Evolutionary conservation across 2,797 vertebrate species (phyloP), one percentile per base, ranked within the genome.

Genomic region (Gymnocypris eckloni): DNA sequence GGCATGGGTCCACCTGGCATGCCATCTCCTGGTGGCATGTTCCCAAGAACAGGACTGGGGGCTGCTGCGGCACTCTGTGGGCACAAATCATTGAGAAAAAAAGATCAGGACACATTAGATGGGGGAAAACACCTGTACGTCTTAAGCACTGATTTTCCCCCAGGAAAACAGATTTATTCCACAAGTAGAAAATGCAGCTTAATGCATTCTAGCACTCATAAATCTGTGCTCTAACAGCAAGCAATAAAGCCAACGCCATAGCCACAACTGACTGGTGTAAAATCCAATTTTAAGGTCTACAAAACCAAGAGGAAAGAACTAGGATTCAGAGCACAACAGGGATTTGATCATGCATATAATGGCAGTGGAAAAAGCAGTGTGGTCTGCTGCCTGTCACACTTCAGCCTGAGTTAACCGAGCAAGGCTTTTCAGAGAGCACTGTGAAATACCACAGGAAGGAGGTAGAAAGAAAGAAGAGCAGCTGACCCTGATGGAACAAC

Each of bases 1-100:
- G 98, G 98, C 96, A 99, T 98, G 73, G 98, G 98, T 92, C 98
- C 98, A 91, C 98, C 98, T 0, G 98, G 97, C 96, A 99, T 98
- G 82, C 97, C 97, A 59, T 99, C 98, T 11, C 96, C 98, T 50
- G 98, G 97, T 91, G 98, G 97, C 96, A 99, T 98, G 94, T 98
- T 99, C 93, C 98, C 98, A 94, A 99, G 97, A 93, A 99, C 98
- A 0, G 98, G 98, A 94, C 98, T 99, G 45, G 98, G 98, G 82
- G 98, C 98, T 64, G 98, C 98, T 88, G 98, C 98, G 88, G 98
- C 98, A 86, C 98, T 99, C 98, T 99, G 92, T 0, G 80, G 91
- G 90, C 87, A 93, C 8, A 50, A 61, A 83, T 33, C 8, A 66
- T 28, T 22, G 59, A 76, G 16, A 2, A 84, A 69, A 25, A 69